These are phyloP conservation scores for Datnioides undecimradiatus DNA, from an alignment of 2,113 vertebrate species.

Conservation along the genomic window DNA sequence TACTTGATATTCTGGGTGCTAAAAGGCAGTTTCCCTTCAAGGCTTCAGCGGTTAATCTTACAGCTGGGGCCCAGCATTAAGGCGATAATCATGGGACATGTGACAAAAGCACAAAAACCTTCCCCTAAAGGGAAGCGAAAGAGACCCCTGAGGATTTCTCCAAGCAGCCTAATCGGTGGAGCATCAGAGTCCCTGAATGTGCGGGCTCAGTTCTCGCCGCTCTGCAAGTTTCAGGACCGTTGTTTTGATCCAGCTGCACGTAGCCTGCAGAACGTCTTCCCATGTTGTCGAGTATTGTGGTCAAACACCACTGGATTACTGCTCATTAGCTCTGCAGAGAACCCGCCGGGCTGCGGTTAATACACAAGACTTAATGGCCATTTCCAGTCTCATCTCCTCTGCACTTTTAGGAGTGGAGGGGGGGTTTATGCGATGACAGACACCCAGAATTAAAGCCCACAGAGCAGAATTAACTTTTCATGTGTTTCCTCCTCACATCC, in stretches of 20 bases:
- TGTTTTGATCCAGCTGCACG: constrained; percentile 42
- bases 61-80: constrained; percentile 72
- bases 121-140: constrained; percentile 37
- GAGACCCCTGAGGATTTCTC: constrained; percentile 51
- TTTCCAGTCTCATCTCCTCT: constrained; percentile 65
- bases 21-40: constrained; percentile 73
- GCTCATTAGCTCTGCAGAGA: constrained; percentile 67
- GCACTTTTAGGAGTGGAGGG: constrained; percentile 27
- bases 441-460: constrained; percentile 57
- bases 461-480: constrained; percentile 76
- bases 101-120: constrained; percentile 67
- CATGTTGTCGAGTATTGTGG: constrained; percentile 48
- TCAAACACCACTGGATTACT: constrained; percentile 62
- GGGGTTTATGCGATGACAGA: constrained; percentile 59
- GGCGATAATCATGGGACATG: constrained; percentile 65
- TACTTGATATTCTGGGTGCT: constrained; percentile 69
- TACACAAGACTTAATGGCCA: constrained; percentile 58
- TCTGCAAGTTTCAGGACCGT: not conserved
- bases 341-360: constrained; percentile 53
- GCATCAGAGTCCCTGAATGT: constrained; percentile 13
- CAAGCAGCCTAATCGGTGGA: constrained; percentile 18
- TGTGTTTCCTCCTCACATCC: constrained; percentile 62
- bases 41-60: constrained; percentile 67
- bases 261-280: constrained; percentile 31
- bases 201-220: not conserved